Percentiles rank a stretch among this genome's conserved stretches.
phyloP scores from a whole-genome alignment of 1,140 invertebrate species.

The Bombus affinis region DNA sequence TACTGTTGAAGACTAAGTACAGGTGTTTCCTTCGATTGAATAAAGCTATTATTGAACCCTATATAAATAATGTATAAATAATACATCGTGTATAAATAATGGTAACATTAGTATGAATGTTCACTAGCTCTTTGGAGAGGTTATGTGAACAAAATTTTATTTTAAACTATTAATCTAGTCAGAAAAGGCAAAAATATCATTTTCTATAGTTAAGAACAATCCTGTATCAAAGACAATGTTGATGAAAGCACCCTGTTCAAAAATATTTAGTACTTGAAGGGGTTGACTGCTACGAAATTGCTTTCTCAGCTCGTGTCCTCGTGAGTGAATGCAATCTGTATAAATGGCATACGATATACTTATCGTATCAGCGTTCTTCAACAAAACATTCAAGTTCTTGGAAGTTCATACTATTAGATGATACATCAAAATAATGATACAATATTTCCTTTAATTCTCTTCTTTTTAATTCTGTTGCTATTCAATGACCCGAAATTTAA shows the following conservation, averaged over 20 bases:
- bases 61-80: conserved; percentile 42
- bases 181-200: neutral
- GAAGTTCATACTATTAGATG: neutral
- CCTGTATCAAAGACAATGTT: conserved; percentile 1
- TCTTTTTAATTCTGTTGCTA: neutral
- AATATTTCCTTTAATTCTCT: neutral
- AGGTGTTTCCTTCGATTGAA: neutral
- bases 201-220: neutral
- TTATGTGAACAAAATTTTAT: neutral
- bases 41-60: neutral
- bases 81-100: neutral
- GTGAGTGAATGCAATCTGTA: conserved; percentile 58
- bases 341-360: conserved; percentile 52
- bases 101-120: neutral
- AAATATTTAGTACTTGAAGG: conserved; percentile 8
- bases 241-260: neutral
- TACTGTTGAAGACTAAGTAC: neutral
- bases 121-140: conserved; percentile 15
- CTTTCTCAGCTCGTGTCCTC: conserved; percentile 49
- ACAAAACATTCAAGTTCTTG: neutral
- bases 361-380: conserved; percentile 6
- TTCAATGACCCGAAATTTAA: too few relatives aligned
- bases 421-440: neutral
- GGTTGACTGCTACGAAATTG: conserved; percentile 9
- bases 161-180: neutral